Percentiles rank a stretch among this genome's conserved stretches.
phyloP scores from a whole-genome alignment of 2,113 vertebrate species.

The Sander lucioperca region DNA sequence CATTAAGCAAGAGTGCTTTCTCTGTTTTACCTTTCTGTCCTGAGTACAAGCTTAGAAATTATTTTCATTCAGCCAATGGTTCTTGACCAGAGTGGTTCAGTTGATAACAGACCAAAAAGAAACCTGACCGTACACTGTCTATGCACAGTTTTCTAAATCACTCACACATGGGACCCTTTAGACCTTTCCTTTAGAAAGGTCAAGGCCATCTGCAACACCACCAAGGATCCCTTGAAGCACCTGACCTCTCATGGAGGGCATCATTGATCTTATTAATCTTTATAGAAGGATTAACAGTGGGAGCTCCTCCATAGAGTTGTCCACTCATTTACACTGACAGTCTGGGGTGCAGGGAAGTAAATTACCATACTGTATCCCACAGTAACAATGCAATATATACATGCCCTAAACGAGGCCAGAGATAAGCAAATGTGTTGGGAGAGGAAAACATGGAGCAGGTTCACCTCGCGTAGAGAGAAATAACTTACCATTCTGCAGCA shows the following conservation, averaged over 20 bases:
- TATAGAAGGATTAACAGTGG: conserved; percentile 70
- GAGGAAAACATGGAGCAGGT: conserved; percentile 59
- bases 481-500: conserved; percentile 79
- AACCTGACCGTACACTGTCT: conserved; percentile 23
- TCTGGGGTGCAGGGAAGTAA: conserved; percentile 52
- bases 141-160: conserved; percentile 22
- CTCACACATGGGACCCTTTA: conserved; percentile 9
- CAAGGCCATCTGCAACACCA: conserved; percentile 55
- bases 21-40: neutral
- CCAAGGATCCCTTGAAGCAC: conserved; percentile 41
- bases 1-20: neutral
- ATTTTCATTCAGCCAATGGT: neutral
- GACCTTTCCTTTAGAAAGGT: conserved; percentile 55
- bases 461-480: conserved; percentile 70
- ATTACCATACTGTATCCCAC: conserved; percentile 60
- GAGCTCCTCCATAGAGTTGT: conserved; percentile 53
- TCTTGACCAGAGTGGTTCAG: conserved; percentile 41
- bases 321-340: conserved; percentile 59
- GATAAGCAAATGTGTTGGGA: conserved; percentile 74
- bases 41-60: neutral
- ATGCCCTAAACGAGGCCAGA: conserved; percentile 55
- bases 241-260: conserved; percentile 59
- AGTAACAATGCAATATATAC: conserved; percentile 69
- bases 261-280: conserved; percentile 78
- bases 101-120: neutral